A percentile compares a stretch with the other conserved stretches of the same genome.
Evolutionary conservation across 2,888 invertebrate species (phyloP).

Genomic region (Drosophila anceps): DNA sequence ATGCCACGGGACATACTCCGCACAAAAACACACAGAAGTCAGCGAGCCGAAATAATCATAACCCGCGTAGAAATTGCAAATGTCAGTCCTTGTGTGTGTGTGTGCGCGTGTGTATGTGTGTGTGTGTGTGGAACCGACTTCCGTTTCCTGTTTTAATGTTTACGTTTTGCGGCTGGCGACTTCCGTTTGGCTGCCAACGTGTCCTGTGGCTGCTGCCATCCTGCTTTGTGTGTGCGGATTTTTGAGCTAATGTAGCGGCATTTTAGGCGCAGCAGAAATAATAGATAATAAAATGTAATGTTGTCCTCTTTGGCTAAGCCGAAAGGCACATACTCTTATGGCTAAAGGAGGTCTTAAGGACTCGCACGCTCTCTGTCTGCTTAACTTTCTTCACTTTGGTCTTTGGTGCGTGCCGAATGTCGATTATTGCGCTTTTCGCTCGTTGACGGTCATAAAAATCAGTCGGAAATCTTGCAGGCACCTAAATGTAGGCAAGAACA

Average conservation of each 20-base stretch:
- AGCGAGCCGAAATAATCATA: conserved; percentile 77
- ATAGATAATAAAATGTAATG: conserved; percentile 82
- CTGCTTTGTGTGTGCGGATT: conserved; percentile 45
- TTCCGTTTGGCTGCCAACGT: conserved; percentile 51
- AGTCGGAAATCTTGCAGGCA: conserved; percentile 63
- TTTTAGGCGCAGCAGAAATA: conserved; percentile 71
- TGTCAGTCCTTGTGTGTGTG: conserved; percentile 20
- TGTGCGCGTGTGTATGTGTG: conserved; percentile 31
- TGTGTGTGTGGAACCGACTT: conserved; percentile 67
- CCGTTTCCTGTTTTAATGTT: conserved; percentile 79
- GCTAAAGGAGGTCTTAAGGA: conserved; percentile 20
- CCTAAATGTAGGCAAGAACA: conserved; percentile 60
- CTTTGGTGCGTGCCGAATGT: conserved; percentile 59
- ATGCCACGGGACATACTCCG: conserved; percentile 43
- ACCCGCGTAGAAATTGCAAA: conserved; percentile 65
- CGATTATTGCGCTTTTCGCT: conserved; percentile 74
- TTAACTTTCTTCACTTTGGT: conserved; percentile 23
- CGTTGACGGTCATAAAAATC: conserved; percentile 70
- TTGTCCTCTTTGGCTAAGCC: conserved; percentile 68
- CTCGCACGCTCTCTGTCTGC: conserved; percentile 1
- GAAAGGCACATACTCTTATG: conserved; percentile 35
- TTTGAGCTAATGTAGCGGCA: conserved; percentile 76
- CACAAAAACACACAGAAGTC: conserved; percentile 15
- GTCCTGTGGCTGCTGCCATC: conserved; percentile 28
- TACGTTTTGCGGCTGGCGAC: conserved; percentile 70